Evolutionary conservation across 2,113 vertebrate genomes (phyloP).

Genomic region (Gobiocypris rarus): DNA sequence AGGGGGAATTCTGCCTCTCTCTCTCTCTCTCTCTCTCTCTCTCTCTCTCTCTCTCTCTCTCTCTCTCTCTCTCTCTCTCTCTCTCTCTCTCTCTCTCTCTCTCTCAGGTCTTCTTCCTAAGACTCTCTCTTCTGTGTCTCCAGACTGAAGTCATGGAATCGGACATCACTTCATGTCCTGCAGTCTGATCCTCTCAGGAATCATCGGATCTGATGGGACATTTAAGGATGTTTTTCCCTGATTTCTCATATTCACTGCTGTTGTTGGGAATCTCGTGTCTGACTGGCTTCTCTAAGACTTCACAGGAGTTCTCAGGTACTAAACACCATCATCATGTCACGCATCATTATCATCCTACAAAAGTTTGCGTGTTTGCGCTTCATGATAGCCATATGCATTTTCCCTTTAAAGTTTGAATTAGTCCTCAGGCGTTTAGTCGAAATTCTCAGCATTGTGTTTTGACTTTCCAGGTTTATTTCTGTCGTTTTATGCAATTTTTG

Average conservation of each 20-base stretch:
- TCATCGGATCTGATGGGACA: conserved; percentile 49
- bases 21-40: conserved; percentile 30
- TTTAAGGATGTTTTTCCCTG: conserved; percentile 85
- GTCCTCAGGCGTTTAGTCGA: not conserved
- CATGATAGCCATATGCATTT: not conserved
- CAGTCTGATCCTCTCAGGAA: conserved; percentile 42
- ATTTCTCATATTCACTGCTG: conserved; percentile 75
- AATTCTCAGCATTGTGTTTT: not conserved
- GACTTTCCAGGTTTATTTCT: not conserved
- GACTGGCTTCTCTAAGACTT: conserved; percentile 73
- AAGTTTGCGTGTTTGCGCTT: not conserved
- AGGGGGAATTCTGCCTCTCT: conserved; percentile 56
- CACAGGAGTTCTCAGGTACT: conserved; percentile 84
- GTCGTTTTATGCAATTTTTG: not conserved
- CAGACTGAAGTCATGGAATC: conserved; percentile 62
- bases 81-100: conserved; percentile 21
- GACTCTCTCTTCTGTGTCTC: conserved; percentile 62
- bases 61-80: conserved; percentile 38
- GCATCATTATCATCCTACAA: not conserved
- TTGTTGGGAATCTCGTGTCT: conserved; percentile 80
- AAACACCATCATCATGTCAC: not conserved
- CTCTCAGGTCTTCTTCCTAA: conserved; percentile 17
- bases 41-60: conserved; percentile 47
- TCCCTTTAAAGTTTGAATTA: not conserved
- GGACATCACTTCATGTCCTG: conserved; percentile 58